Evolutionary conservation across 2,888 invertebrate genomes (phyloP), one percentile per base, ranked within the genome.

Genomic region (Falcaria lacertinaria): DNA sequence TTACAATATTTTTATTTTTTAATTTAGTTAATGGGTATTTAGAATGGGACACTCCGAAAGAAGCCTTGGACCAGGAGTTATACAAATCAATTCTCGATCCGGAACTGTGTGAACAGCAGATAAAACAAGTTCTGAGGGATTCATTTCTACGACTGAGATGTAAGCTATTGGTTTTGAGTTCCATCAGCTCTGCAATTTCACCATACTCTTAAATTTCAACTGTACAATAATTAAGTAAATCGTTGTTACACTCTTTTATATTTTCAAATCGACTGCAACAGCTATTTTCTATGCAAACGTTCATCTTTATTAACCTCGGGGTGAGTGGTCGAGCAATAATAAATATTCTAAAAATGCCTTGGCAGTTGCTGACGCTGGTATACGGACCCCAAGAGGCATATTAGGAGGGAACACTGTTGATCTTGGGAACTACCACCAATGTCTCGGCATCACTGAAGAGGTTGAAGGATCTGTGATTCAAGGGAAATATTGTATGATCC

Each of bases 401-500:
- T 36, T 69, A 3, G 55, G 56, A 28, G 80, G 73, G 1, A 79
- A 77, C 36, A 44, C 68, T 0, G 34, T 59, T 3, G 80, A 80
- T 37, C 54, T 74, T 28, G 82, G 82, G 0, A 76, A 73, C 41
- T 82, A 75, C 39, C 53, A 56, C 37, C 77, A 80, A 60, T 82
- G 82, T 51, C 51, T 81, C n/a, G 54, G 42, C 1, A 79, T 81
- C 36, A 52, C 52, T 11, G 42, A 64, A 45, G 45, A 52, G 19
- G 53, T 58, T n/a, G 52, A 63, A 15, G 52, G 54, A 15, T 69
- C 65, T 11, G 47, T 54, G 0, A 63, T 82, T 6, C 61, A 74
- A 52, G 83, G 83, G 8, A 83, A 83, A 54, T 78, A 69, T 50
- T 89, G 89, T 43, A 65, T 72, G 42, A 66, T 83, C 28, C 34